These are phyloP conservation scores for Meloidogyne exigua DNA, from an alignment of 1,140 invertebrate species.

Conservation along the genomic window DNA sequence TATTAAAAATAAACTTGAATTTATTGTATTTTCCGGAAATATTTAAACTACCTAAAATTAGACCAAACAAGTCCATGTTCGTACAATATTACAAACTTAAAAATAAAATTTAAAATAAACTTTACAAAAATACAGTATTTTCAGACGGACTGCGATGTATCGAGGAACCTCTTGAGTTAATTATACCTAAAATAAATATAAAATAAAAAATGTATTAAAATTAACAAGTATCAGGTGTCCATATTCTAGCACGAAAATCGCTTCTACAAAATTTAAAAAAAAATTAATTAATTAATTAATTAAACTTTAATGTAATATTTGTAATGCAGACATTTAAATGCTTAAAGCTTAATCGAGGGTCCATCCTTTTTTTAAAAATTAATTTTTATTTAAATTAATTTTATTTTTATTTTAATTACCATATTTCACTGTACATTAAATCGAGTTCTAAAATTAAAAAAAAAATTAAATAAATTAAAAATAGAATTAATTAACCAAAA, in stretches of 20 bases:
- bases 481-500: slow-evolving; percentile 40
- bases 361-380: slow-evolving; percentile 40
- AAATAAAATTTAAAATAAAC: neutral
- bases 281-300: neutral
- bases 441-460: slow-evolving; percentile 17
- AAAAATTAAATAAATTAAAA: neutral
- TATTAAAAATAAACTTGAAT: neutral
- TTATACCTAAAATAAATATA: slow-evolving; percentile 20
- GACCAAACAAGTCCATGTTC: slow-evolving; percentile 63
- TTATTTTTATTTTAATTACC: slow-evolving; percentile 9
- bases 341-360: slow-evolving; percentile 59
- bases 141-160: slow-evolving; percentile 61
- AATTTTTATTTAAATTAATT: neutral
- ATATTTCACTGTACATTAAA: slow-evolving; percentile 61
- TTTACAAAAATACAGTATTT: slow-evolving; percentile 43
- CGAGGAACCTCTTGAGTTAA: slow-evolving; percentile 49
- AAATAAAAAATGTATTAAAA: slow-evolving; percentile 16
- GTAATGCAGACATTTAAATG: slow-evolving; percentile 63
- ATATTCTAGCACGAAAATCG: slow-evolving; percentile 58
- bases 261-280: slow-evolving; percentile 23
- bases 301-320: slow-evolving; percentile 60
- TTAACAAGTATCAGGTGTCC: slow-evolving; percentile 62
- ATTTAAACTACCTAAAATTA: slow-evolving; percentile 51
- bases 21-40: slow-evolving; percentile 1
- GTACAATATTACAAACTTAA: slow-evolving; percentile 60